Percentiles rank a stretch among this genome's conserved stretches.
Evolutionary conservation across 2,797 vertebrate species (phyloP).

Genomic region (Danio aesculapii): DNA sequence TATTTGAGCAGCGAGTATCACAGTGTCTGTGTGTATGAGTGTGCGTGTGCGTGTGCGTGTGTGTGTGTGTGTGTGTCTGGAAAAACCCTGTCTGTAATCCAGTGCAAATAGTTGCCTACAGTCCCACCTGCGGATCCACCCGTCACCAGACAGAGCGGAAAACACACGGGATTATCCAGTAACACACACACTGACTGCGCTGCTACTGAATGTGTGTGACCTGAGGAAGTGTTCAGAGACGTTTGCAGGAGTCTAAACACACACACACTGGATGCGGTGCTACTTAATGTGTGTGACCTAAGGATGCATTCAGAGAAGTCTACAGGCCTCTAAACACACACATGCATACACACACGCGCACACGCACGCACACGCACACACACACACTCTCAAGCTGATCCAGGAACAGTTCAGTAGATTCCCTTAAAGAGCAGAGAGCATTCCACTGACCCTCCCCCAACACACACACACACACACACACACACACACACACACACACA

Average conservation of each 20-base stretch:
- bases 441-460: not conserved
- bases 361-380: not conserved
- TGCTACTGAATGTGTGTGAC: no score
- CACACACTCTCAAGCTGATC: slow-evolving; percentile 58
- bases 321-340: not conserved
- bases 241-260: not conserved
- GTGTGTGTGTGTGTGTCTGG: not conserved
- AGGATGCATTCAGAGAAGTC: no score
- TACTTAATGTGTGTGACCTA: no score
- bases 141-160: no score
- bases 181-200: no score
- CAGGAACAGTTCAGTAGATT: no score
- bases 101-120: not conserved
- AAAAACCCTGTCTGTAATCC: not conserved
- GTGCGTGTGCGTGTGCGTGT: not conserved
- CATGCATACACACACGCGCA: not conserved
- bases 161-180: no score
- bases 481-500: not conserved
- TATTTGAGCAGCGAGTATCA: not conserved
- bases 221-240: no score
- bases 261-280: no score
- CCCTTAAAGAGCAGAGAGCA: no score
- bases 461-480: not conserved
- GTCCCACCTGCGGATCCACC: not conserved
- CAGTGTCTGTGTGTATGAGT: not conserved